Conservation (phyloP, 2,888 invertebrate species). For the Graphium colonna region DNA sequence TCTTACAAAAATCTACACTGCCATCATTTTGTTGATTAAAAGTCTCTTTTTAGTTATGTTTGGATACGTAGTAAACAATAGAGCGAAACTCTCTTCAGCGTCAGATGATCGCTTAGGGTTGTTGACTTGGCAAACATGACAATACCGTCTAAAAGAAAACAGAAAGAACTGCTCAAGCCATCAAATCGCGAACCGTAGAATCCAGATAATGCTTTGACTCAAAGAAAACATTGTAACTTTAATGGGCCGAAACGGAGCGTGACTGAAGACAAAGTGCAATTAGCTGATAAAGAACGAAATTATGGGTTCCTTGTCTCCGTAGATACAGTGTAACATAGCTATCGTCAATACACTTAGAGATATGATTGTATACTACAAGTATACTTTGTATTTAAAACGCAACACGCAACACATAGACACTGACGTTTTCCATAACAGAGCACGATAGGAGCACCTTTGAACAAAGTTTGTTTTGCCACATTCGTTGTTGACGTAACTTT, state of each 20-base stretch:
- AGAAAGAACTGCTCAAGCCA: constrained; percentile 4
- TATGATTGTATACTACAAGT: neutral
- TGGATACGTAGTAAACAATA: no score
- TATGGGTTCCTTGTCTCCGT: constrained; percentile 11
- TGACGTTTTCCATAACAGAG: constrained; percentile 20
- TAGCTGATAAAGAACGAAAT: constrained; percentile 40
- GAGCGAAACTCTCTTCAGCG: no score
- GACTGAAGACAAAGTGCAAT: constrained; percentile 54
- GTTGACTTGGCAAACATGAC: no score
- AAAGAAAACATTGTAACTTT: constrained; percentile 46
- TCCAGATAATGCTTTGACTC: constrained; percentile 30
- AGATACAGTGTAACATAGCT: neutral
- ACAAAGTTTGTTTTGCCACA: constrained; percentile 31
- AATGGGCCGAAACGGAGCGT: constrained; percentile 52
- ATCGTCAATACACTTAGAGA: neutral
- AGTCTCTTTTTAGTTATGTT: no score
- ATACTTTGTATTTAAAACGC: neutral
- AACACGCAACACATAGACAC: constrained; percentile 11
- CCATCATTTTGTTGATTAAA: neutral
- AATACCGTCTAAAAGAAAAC: neutral
- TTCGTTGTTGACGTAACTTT: constrained; percentile 49
- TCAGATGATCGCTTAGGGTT: neutral
- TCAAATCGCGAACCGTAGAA: constrained; percentile 23
- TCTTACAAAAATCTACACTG: neutral
- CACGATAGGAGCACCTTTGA: neutral